Evolutionary conservation across 2,888 invertebrate species (phyloP).

Genomic region (Hermaeophaga mercurialis): DNA sequence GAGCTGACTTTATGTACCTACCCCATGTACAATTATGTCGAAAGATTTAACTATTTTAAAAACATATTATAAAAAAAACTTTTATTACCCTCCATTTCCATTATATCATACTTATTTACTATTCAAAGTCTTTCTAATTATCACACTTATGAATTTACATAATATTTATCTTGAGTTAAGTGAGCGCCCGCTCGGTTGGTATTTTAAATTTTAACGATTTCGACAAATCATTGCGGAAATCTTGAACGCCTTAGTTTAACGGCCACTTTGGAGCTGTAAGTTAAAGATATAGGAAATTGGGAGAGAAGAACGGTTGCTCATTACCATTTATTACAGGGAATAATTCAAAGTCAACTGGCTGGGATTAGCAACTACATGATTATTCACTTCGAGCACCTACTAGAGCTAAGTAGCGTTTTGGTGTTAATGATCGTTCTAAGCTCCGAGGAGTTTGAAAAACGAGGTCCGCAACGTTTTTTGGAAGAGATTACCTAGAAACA

Average conservation of each 20-base stretch:
- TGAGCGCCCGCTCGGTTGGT: not conserved
- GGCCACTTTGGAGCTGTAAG: slow-evolving; percentile 9
- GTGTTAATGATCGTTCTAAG: too few relatives aligned
- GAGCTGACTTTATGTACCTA: too few relatives aligned
- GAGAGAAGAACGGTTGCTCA: slow-evolving; percentile 18
- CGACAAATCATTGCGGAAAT: slow-evolving; percentile 17
- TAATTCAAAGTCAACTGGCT: slow-evolving; percentile 21
- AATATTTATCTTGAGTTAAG: not conserved
- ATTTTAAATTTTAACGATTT: slow-evolving; percentile 16
- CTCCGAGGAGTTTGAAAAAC: too few relatives aligned
- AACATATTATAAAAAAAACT: too few relatives aligned
- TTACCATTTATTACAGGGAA: slow-evolving; percentile 25
- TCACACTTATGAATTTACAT: not conserved
- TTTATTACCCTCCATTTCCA: too few relatives aligned
- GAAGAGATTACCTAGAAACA: too few relatives aligned
- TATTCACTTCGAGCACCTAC: slow-evolving; percentile 42
- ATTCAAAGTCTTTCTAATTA: too few relatives aligned
- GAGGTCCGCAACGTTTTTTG: too few relatives aligned
- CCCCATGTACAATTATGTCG: too few relatives aligned
- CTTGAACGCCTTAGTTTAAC: slow-evolving; percentile 12
- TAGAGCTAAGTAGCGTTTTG: slow-evolving; percentile 36
- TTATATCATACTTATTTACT: too few relatives aligned
- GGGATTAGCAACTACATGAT: slow-evolving; percentile 37
- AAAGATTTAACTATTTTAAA: too few relatives aligned
- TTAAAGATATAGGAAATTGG: slow-evolving; percentile 15